Percentiles rank a stretch among this genome's conserved stretches.
phyloP scores from a whole-genome alignment of 2,888 invertebrate species.

The Mythimna lalbum region DNA sequence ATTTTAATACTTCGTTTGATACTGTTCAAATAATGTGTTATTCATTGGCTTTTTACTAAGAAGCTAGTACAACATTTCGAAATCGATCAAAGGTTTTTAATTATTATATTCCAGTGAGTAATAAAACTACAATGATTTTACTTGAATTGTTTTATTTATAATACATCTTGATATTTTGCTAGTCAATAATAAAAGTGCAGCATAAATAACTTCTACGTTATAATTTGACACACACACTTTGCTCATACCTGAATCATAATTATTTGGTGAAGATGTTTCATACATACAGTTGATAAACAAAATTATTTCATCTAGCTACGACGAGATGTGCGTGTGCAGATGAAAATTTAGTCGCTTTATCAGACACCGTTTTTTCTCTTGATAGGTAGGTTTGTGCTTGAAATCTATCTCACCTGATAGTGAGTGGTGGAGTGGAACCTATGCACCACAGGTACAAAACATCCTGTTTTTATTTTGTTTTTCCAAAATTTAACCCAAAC shows the following conservation, averaged over 20 bases:
- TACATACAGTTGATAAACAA: no score
- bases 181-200: neutral
- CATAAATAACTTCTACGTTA: neutral
- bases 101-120: slow-evolving; percentile 88
- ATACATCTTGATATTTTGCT: neutral
- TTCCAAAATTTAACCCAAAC: no score
- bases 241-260: neutral
- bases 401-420: no score
- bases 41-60: slow-evolving; percentile 80
- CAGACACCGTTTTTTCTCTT: no score
- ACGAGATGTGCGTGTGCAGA: no score
- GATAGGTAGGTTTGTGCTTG: no score
- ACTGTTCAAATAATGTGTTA: slow-evolving; percentile 84
- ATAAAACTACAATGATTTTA: slow-evolving; percentile 87
- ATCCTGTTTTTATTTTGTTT: no score
- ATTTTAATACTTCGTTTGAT: slow-evolving; percentile 84
- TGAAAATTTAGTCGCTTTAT: no score
- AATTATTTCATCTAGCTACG: no score
- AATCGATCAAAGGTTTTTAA: slow-evolving; percentile 86
- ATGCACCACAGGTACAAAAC: no score
- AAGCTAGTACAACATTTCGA: slow-evolving; percentile 88
- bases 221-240: neutral
- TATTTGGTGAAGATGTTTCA: no score
- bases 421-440: no score
- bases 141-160: slow-evolving; percentile 73